Base-by-base conservation (phyloP, 2,113 vertebrate genomes). In the Pao palembangensis region DNA sequence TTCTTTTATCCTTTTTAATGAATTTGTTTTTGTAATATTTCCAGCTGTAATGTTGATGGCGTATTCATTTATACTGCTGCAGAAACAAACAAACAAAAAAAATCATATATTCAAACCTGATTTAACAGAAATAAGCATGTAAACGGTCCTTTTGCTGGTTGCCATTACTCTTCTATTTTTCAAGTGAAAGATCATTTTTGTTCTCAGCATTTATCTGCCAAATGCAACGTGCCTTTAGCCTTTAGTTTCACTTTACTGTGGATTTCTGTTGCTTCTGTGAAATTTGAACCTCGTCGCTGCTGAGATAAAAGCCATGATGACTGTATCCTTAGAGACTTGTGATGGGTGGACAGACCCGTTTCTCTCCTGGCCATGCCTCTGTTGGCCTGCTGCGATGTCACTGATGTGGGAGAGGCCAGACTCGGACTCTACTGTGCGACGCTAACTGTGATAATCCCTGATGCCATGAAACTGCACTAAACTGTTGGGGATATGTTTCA, bases 201-300 rank as follows among this genome's bases (percentile, higher is more conserved):
- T 23, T 46, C 53, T 48, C 34, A 6, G 38, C 41, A n/a, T 21
- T 42, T 38, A 50, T 44, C 51, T 63, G 64, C 70, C 20, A 69
- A 28, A 68, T 21, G 63, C 38, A 53, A 20, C 14, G 58, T 69
- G 76, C 78, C 79, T 83, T 80, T 38, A 38, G 34, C 34, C 34
- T 38, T 38, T 38, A 68, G 56, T 66, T 21, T 55, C 55, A 61
- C 66, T 64, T 57, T 5, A 63, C 58, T 25, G 1, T 44, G 16
- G 34, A 44, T 44, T 44, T 17, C 43, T 44, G 13, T 5, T 44
- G 43, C 3, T 17, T 44, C 14, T 44, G 16, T 44, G 43, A 44
- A 44, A 47, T 8, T 47, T 2, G 8, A 17, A n/a, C 44, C 15
- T n/a, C 16, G 44, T 13, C 44, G 6, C 15, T 28, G 25, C 25